phyloP scores from a whole-genome alignment of 2,888 invertebrate species.

The Amaurobius ferox region DNA sequence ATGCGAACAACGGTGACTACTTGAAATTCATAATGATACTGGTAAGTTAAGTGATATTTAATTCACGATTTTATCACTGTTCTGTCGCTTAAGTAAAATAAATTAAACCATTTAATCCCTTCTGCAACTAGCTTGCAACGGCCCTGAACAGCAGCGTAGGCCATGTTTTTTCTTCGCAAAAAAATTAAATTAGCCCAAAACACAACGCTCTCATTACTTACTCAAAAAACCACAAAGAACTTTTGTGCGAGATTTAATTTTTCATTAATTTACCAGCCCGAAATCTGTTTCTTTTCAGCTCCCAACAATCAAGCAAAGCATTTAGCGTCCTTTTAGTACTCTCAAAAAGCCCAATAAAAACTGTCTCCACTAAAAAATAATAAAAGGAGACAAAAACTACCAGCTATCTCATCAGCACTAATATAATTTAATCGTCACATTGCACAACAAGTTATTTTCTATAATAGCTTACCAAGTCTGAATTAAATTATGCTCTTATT shows the following conservation, averaged over 20 bases:
- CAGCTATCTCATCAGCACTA: constrained; percentile 58
- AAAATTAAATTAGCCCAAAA: constrained; percentile 57
- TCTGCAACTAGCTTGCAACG: constrained; percentile 20
- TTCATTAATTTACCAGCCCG: constrained; percentile 55
- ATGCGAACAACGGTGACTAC: background rate
- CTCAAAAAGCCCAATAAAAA: constrained; percentile 31
- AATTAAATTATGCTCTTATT: constrained; percentile 62
- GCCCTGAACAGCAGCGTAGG: background rate
- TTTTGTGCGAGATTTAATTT: constrained; percentile 51
- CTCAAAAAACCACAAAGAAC: constrained; percentile 43
- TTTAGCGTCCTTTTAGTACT: constrained; percentile 38
- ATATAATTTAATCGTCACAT: constrained; percentile 55
- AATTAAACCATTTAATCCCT: constrained; percentile 29
- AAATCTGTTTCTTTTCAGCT: constrained; percentile 65
- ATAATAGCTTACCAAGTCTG: constrained; percentile 51
- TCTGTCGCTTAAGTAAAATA: constrained; percentile 26
- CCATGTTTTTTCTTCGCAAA: constrained; percentile 17
- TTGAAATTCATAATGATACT: background rate
- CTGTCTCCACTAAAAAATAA: constrained; percentile 37
- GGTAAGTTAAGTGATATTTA: constrained; percentile 45
- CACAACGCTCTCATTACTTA: constrained; percentile 44
- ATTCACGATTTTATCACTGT: constrained; percentile 41
- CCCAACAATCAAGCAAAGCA: constrained; percentile 52
- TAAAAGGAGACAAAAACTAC: constrained; percentile 27
- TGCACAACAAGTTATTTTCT: constrained; percentile 48